These are phyloP conservation scores for Eleutherodactylus coqui DNA, from an alignment of 2,797 vertebrate genomes.

Conservation along the genomic window DNA sequence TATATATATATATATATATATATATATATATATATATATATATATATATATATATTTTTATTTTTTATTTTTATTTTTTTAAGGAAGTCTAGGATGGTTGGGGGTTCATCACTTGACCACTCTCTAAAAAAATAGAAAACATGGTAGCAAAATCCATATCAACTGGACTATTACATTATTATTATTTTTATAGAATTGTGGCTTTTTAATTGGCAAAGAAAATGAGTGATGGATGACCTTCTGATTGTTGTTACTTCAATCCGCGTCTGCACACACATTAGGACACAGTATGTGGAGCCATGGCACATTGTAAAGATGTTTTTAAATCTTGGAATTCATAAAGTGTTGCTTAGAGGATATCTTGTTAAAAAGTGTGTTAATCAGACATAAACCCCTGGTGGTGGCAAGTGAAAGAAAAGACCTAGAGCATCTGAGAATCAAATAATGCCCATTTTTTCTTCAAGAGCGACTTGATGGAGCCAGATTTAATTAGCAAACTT, in stretches of 20 bases:
- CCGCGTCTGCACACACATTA: background rate
- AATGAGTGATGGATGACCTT: background rate
- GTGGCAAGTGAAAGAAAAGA: slow-evolving; percentile 43
- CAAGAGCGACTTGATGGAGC: slow-evolving; percentile 74
- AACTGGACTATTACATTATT: no score
- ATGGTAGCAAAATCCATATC: no score
- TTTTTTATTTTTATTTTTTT: no score
- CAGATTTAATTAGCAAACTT: slow-evolving; percentile 80
- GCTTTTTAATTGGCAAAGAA: background rate
- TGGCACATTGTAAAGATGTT: background rate
- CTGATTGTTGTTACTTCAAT: background rate
- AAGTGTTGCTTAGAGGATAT: slow-evolving; percentile 12
- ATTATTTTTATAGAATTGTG: no score
- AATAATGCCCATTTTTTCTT: slow-evolving; percentile 73
- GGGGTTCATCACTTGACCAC: no score
- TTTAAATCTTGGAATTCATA: background rate
- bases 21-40: no score
- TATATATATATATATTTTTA: no score
- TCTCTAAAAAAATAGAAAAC: background rate
- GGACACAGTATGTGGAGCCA: background rate
- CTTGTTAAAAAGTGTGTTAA: slow-evolving; percentile 14
- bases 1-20: no score
- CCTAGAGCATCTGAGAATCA: slow-evolving; percentile 31
- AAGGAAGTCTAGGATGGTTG: no score
- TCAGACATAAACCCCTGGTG: slow-evolving; percentile 49